Evolutionary conservation across 1,140 invertebrate genomes (phyloP), one percentile per base, ranked within the genome.

Genomic region (Wasmannia auropunctata): DNA sequence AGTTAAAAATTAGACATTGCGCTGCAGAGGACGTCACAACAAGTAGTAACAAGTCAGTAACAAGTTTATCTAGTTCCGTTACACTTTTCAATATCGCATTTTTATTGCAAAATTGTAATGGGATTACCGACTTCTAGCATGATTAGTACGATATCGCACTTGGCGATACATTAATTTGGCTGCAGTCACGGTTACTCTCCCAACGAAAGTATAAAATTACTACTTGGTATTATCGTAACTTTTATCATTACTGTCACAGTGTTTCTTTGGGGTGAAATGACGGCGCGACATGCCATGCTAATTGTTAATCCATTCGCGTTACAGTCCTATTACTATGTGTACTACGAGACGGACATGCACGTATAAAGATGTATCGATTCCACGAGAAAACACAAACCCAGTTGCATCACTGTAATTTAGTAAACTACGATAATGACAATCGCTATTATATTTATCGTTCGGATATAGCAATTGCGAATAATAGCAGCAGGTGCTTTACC

Each of bases 381-480:
- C 65, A 25, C 37, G 51, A 49, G 63, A 70, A 43, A 81, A 65
- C 65, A 22, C 65, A 22, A 81, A 72, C n/a, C n/a, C 37, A 46
- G n/a, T 74, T 58, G 19, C 37, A 83, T 58, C 34, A 58, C 0
- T 43, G 54, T 60, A 83, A 72, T 81, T 31, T 56, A 37, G 28
- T 43, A 34, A 46, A 72, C 37, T 43, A 74, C 28, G 40, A 72
- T 72, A 81, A 81, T n/a, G 34, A 81, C 34, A 81, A 83, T 74
- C 67, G 79, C 67, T 83, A 74, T 58, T 83, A 60, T 31, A 70
- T 54, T 70, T 70, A 69, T 51, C 62, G 65, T 58, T 83, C 37
- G 6, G 14, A 83, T 58, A 60, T 46, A 70, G 37, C 70, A 74
- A 83, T 83, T 25, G 51, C 79, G 28, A 60, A 60, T 74, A 83